These are phyloP conservation scores for Falco novaeseelandiae DNA, from an alignment of 2,797 vertebrate species.

Conservation along the genomic window DNA sequence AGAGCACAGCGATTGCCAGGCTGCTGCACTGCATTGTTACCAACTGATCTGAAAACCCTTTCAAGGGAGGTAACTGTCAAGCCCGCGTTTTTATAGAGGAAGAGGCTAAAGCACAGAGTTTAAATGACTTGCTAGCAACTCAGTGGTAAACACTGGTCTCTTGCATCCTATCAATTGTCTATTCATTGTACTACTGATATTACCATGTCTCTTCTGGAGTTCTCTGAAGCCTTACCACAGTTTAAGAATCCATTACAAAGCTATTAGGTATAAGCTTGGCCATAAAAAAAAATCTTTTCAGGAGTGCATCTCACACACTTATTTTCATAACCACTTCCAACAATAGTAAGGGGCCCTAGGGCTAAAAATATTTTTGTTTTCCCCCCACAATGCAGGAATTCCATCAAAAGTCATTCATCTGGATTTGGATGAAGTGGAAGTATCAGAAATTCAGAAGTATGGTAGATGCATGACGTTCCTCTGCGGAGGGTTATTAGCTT, in stretches of 20 bases:
- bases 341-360: background rate
- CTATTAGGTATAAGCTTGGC: background rate
- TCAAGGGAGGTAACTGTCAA: background rate
- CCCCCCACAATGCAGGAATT: background rate
- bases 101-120: background rate
- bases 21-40: background rate
- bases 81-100: background rate
- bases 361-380: background rate
- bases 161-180: background rate
- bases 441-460: background rate
- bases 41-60: background rate
- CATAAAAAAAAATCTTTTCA: background rate
- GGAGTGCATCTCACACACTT: background rate
- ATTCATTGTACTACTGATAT: background rate
- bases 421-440: background rate
- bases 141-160: background rate
- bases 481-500: background rate
- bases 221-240: background rate
- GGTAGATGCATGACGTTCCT: background rate
- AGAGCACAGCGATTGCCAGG: background rate
- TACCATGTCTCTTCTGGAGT: background rate
- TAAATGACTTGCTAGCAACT: background rate
- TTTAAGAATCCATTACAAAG: background rate
- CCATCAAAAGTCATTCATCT: background rate
- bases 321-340: background rate